Conservation (phyloP, 2,113 vertebrate genomes). For the Ptychochromis oligacanthus region DNA sequence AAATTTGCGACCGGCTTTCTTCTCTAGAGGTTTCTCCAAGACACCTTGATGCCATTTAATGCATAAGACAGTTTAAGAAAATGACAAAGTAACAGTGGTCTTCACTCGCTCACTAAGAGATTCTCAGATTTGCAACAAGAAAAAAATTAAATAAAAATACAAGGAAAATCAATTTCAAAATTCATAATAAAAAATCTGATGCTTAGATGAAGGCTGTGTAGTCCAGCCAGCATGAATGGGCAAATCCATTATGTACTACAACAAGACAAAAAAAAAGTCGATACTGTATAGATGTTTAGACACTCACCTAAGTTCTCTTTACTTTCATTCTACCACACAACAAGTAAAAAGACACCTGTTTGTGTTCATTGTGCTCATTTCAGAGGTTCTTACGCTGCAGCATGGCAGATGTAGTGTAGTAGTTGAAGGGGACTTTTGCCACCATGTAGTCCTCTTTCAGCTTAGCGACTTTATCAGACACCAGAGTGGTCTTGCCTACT, state of each 20-base stretch:
- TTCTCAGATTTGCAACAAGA: background rate
- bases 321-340: background rate
- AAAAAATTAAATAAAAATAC: background rate
- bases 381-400: constrained; percentile 60
- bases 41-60: constrained; percentile 67
- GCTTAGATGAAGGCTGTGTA: background rate
- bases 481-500: constrained; percentile 77
- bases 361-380: background rate
- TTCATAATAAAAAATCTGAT: background rate
- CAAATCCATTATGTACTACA: background rate
- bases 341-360: background rate
- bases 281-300: background rate
- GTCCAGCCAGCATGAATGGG: background rate
- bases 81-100: background rate
- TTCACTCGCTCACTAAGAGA: background rate
- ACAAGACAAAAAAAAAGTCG: too few species aligned
- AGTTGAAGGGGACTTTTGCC: constrained; percentile 79
- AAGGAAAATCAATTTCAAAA: background rate
- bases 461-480: constrained; percentile 77
- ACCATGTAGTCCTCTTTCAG: constrained; percentile 76
- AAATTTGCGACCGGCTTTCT: constrained; percentile 84
- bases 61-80: background rate
- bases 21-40: constrained; percentile 83
- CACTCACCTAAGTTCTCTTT: background rate
- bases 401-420: constrained; percentile 75